These are phyloP conservation scores for Synergus laeviventris DNA, from an alignment of 2,888 invertebrate species.

Conservation along the genomic window DNA sequence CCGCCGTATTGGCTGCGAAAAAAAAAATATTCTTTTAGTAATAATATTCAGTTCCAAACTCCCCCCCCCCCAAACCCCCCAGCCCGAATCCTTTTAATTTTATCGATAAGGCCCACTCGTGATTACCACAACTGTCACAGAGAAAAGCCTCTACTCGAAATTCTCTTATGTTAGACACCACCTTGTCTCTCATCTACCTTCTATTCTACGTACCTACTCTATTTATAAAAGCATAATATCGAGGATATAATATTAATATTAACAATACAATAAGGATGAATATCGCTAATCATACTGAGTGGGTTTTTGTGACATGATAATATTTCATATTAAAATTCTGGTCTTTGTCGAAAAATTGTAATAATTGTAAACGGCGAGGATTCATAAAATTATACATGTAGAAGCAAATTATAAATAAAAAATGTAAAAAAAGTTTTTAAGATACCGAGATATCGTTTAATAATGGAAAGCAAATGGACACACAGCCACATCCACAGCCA, in stretches of 20 bases:
- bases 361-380: conserved; percentile 39
- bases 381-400: conserved; percentile 50
- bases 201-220: conserved; percentile 65
- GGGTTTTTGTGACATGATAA: conserved; percentile 75
- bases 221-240: conserved; percentile 76
- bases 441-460: conserved; percentile 49
- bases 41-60: conserved; percentile 62
- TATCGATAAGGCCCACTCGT: conserved; percentile 36
- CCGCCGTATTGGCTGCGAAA: conserved; percentile 55
- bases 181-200: conserved; percentile 45
- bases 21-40: conserved; percentile 63
- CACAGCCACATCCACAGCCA: conserved; percentile 50
- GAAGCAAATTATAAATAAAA: conserved; percentile 48
- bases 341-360: conserved; percentile 57
- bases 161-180: conserved; percentile 52
- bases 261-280: conserved; percentile 75
- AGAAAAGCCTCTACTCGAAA: conserved; percentile 42
- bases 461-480: conserved; percentile 52
- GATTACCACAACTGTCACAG: conserved; percentile 35
- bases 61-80: conserved; percentile 43
- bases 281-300: conserved; percentile 76
- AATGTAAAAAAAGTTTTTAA: conserved; percentile 48
- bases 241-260: conserved; percentile 76
- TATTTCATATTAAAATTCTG: conserved; percentile 70
- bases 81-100: conserved; percentile 27